Evolutionary conservation across 2,113 vertebrate genomes (phyloP).

Genomic region (Porphyrio hochstetteri): DNA sequence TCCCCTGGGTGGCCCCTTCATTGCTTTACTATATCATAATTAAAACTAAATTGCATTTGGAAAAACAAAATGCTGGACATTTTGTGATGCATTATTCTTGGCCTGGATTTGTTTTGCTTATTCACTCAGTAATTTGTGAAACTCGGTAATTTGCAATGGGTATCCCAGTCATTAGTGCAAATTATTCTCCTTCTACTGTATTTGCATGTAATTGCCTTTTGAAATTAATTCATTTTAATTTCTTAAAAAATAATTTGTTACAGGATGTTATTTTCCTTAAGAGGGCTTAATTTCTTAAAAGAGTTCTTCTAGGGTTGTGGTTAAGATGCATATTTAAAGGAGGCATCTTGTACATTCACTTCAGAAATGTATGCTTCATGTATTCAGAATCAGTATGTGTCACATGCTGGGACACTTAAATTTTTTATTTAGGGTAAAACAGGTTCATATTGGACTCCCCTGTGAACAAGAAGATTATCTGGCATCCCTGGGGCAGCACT

Average conservation of each 20-base stretch:
- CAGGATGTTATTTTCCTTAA: constrained; percentile 37
- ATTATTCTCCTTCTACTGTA: constrained; percentile 61
- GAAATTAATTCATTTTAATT: constrained; percentile 63
- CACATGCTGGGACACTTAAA: background rate
- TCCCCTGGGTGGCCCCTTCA: background rate
- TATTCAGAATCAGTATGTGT: background rate
- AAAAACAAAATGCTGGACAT: constrained; percentile 16
- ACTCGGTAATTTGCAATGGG: constrained; percentile 58
- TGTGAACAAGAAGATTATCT: background rate
- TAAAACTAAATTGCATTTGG: constrained; percentile 44
- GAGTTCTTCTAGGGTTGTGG: constrained; percentile 33
- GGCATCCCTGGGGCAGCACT: background rate
- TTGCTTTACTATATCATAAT: constrained; percentile 37
- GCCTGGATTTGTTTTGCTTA: constrained; percentile 51
- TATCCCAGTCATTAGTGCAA: constrained; percentile 65
- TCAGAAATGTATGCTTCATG: background rate
- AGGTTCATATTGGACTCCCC: background rate
- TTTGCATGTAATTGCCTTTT: constrained; percentile 67
- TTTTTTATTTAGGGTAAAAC: background rate
- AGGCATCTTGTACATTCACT: background rate
- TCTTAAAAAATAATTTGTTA: constrained; percentile 49
- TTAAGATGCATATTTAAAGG: constrained; percentile 49
- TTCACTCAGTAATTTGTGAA: constrained; percentile 57
- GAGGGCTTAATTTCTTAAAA: constrained; percentile 57
- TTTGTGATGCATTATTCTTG: constrained; percentile 46